Evolutionary conservation across 2,113 vertebrate species (phyloP), one percentile per base, ranked within the genome.

Genomic region (Promerops cafer): DNA sequence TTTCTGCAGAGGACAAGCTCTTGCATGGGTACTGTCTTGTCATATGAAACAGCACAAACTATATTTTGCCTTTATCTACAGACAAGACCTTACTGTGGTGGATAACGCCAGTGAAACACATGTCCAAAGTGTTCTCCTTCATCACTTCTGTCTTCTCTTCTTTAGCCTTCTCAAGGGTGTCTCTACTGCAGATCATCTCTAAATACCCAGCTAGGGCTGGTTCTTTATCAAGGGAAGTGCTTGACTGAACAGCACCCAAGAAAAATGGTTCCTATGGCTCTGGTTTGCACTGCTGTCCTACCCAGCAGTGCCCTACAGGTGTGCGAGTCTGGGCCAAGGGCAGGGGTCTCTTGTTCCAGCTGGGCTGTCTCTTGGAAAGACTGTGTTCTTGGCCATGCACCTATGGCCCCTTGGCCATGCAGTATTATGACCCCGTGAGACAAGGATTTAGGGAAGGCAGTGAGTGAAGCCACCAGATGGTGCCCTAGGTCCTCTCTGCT

Each of bases 391-490:
- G n/a, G n/a, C n/a, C n/a, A n/a, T n/a, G n/a, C n/a, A n/a, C n/a
- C n/a, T n/a, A n/a, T n/a, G n/a, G n/a, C n/a, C 28, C 53, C n/a
- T 64, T 83, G 83, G 44, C 66, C 49, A n/a, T 35, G 50, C 74
- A 40, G 11, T 66, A 11, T 31, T 19, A 60, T 82, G 89, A 94
- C 87, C 90, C 45, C 26, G 22, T 31, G 84, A 74, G 83, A 85
- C 82, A 49, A 57, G 76, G 82, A 90, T 96, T 91, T 93, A 91
- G 91, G 91, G 76, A 94, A 91, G 87, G 64, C 81, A 59, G 66
- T 90, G 84, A 91, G 17, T 77, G 87, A 94, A 97, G 91, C 97
- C 96, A 97, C 94, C 96, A 97, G 97, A 96, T 97, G 96, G 97
- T 97, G 96, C 96, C 96, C 96, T 97, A 97, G 96, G 84, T 89